A percentile compares a stretch with the other conserved stretches of the same genome.
phyloP scores from a whole-genome alignment of 1,140 invertebrate species.

The Sitodiplosis mosellana region DNA sequence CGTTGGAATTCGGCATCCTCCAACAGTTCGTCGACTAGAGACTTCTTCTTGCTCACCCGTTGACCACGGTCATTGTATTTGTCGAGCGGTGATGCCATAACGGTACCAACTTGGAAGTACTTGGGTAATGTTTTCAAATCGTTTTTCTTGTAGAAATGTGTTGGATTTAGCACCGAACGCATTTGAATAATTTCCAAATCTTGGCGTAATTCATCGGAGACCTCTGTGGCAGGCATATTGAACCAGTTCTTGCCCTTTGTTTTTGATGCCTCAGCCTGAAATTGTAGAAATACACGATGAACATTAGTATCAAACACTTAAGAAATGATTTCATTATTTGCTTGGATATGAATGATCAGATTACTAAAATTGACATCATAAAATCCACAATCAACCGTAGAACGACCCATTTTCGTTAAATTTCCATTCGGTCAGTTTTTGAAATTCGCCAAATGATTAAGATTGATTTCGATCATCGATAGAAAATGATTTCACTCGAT shows the following conservation, averaged over 20 bases:
- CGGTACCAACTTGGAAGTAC: constrained; percentile 76
- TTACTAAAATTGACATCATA: constrained; percentile 26
- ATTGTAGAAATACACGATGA: too few species aligned
- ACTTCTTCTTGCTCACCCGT: constrained; percentile 70
- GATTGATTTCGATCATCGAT: too few species aligned
- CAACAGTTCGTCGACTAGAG: constrained; percentile 81
- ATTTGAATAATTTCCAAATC: constrained; percentile 80
- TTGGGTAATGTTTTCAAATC: constrained; percentile 72
- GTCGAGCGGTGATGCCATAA: constrained; percentile 51
- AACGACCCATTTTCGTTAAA: constrained; percentile 5
- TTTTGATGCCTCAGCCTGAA: constrained; percentile 40
- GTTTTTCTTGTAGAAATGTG: constrained; percentile 87
- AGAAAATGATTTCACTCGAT: too few species aligned
- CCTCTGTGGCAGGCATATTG: constrained; percentile 64
- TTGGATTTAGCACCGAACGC: constrained; percentile 80
- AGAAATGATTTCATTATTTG: too few species aligned
- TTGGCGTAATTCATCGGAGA: constrained; percentile 71
- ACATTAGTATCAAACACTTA: too few species aligned
- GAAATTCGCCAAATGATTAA: too few species aligned
- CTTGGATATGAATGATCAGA: too few species aligned
- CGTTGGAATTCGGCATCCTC: constrained; percentile 72
- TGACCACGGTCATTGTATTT: constrained; percentile 58
- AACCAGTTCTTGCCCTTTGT: constrained; percentile 79
- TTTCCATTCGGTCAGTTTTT: too few species aligned
- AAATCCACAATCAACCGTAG: background rate